phyloP scores from a whole-genome alignment of 92 coral and sea anemone species.

The Scolanthus callimorphus region DNA sequence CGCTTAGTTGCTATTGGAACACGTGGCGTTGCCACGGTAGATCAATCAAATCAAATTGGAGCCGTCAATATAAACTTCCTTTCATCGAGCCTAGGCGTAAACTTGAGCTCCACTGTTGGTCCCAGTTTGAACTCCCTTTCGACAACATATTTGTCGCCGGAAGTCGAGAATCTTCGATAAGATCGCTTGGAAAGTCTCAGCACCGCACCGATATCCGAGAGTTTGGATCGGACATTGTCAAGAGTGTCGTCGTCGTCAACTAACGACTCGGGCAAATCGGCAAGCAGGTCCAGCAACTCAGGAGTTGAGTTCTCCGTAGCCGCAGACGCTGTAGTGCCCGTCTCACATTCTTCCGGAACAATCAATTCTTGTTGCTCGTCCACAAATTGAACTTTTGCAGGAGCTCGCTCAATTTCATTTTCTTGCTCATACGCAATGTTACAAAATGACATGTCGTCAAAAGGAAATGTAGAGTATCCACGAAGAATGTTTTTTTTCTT shows the following conservation, averaged over 20 bases:
- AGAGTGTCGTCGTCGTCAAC: constrained; percentile 82
- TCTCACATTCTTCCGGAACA: constrained; percentile 9
- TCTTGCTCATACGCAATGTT: constrained; percentile 26
- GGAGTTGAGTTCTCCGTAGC: constrained; percentile 31
- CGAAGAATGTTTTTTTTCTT: constrained; percentile 11
- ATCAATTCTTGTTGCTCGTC: neutral
- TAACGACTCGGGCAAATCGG: constrained; percentile 80
- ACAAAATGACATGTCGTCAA: constrained; percentile 22
- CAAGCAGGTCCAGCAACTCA: constrained; percentile 54
- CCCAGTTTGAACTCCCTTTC: constrained; percentile 52
- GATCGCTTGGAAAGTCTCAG: constrained; percentile 60
- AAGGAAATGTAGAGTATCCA: constrained; percentile 49
- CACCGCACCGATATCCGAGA: constrained; percentile 77
- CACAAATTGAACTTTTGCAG: neutral
- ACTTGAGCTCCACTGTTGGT: constrained; percentile 54
- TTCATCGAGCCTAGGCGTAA: constrained; percentile 22
- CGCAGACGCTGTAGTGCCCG: constrained; percentile 16
- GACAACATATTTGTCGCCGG: constrained; percentile 81
- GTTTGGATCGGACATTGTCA: constrained; percentile 55
- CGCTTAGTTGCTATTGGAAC: too few relatives aligned
- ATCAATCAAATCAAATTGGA: too few relatives aligned
- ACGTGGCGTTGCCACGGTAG: too few relatives aligned
- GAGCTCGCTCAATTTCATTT: constrained; percentile 4
- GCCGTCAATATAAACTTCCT: constrained; percentile 3
- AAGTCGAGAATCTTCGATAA: constrained; percentile 63